Conservation (phyloP, 1,140 invertebrate genomes). For the Zaprionus capensis region DNA sequence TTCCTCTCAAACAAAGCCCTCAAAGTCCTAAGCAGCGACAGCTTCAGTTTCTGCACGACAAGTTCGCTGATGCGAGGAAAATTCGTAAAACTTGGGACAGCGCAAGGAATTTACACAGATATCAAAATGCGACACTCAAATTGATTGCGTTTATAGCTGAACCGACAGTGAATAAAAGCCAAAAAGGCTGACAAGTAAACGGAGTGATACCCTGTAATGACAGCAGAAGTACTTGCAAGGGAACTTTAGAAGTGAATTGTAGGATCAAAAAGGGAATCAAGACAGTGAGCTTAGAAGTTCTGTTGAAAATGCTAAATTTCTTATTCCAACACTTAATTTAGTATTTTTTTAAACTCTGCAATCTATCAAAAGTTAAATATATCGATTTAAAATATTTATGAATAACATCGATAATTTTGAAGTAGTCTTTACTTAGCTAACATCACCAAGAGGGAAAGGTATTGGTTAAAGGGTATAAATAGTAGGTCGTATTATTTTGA, state of each 20-base stretch:
- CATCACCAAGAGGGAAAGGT: not conserved
- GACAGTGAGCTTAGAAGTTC: no score
- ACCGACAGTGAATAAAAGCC: not conserved
- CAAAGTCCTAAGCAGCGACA: conserved; percentile 9
- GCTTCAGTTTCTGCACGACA: not conserved
- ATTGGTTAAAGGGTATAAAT: conserved; percentile 23
- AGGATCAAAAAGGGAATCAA: no score
- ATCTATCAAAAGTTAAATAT: no score
- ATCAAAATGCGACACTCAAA: conserved; percentile 44
- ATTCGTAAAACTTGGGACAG: conserved; percentile 13
- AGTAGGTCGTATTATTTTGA: not conserved
- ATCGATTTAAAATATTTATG: no score
- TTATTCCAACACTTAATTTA: no score
- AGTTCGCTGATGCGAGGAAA: conserved; percentile 22
- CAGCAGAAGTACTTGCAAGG: no score
- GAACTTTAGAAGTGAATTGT: no score
- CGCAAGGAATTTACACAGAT: conserved; percentile 24
- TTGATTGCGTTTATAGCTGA: conserved; percentile 34
- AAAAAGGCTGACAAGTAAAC: not conserved
- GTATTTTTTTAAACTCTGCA: no score
- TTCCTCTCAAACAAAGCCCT: not conserved
- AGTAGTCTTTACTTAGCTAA: not conserved
- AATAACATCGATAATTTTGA: not conserved
- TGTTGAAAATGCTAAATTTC: no score
- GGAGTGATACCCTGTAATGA: not conserved